Evolutionary conservation across 2,797 vertebrate species (phyloP), one percentile per base, ranked within the genome.

Genomic region (Sciaenops ocellatus): DNA sequence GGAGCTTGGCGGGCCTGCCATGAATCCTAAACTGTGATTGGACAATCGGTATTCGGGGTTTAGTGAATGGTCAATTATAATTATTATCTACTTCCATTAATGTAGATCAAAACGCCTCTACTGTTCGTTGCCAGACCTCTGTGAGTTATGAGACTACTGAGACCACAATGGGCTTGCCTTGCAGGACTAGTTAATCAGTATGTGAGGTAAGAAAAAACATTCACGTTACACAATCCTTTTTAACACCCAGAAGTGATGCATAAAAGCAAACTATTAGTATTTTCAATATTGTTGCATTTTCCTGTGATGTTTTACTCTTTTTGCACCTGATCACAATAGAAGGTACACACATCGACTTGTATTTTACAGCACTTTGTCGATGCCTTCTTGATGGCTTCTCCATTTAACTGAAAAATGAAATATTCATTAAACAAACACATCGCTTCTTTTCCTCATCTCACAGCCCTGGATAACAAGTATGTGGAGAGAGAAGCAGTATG

Each of bases 351-450:
- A 11, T 55, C 42, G 52, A 11, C 24, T 44, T n/a, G 16, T 44
- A 64, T 68, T 78, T 73, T 52, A 28, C 50, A 73, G 24, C 46
- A 69, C 52, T 73, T 73, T 70, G 28, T 54, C 11, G 2, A 69
- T 38, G 47, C 47, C 22, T 65, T 59, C 68, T 60, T 76, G 44
- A 66, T 62, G 63, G 42, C 15, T 42, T 50, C 47, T 54, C n/a
- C 50, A 79, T 83, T 82, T 65, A 73, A 50, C 46, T 62, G 41
- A 72, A 76, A 84, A 76, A 72, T 77, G 0, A 76, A 85, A 83
- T 78, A 78, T 85, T 82, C 67, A 87, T 84, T 84, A 73, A 65
- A 77, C 67, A 84, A 83, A 86, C 69, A 87, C 12, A 61, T 59
- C 0, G 62, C 38, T 65, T 83, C 69, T 60, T 55, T 81, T 63